These are phyloP conservation scores for Cydia fagiglandana DNA, from an alignment of 1,140 invertebrate species.

Conservation along the genomic window DNA sequence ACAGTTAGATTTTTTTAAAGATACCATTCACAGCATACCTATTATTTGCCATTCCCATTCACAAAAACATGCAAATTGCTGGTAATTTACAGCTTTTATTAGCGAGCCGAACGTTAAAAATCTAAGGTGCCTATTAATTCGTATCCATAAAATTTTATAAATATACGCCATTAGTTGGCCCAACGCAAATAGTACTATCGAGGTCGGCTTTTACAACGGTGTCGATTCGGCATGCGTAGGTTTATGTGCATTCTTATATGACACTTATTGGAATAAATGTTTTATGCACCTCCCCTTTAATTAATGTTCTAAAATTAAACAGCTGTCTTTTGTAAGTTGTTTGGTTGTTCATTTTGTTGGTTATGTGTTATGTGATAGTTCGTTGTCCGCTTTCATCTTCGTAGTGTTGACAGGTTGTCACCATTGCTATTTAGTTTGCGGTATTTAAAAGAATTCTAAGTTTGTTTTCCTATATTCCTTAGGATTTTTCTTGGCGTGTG, in stretches of 20 bases:
- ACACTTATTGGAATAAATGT: slow-evolving; percentile 36
- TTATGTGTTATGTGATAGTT: slow-evolving; percentile 15
- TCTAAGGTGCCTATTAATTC: neutral
- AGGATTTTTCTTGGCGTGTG: neutral
- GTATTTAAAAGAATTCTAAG: neutral
- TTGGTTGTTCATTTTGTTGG: slow-evolving; percentile 4
- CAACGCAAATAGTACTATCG: slow-evolving; percentile 36
- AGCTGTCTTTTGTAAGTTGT: neutral
- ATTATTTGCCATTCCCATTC: neutral
- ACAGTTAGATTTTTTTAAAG: neutral
- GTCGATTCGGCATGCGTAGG: slow-evolving; percentile 54
- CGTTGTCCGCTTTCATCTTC: slow-evolving; percentile 19
- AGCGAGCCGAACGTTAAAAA: no score
- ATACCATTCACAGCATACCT: neutral
- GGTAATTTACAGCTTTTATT: neutral
- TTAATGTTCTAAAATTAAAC: slow-evolving; percentile 7
- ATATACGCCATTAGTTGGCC: neutral
- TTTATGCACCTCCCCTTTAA: slow-evolving; percentile 1
- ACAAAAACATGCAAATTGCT: neutral
- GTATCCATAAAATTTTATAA: neutral
- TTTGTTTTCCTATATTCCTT: neutral
- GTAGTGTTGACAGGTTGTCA: slow-evolving; percentile 15
- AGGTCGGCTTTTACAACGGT: slow-evolving; percentile 53
- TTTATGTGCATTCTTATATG: slow-evolving; percentile 40
- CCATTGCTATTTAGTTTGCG: neutral